phyloP scores from a whole-genome alignment of 2,797 vertebrate genomes.

The Furcifer pardalis region DNA sequence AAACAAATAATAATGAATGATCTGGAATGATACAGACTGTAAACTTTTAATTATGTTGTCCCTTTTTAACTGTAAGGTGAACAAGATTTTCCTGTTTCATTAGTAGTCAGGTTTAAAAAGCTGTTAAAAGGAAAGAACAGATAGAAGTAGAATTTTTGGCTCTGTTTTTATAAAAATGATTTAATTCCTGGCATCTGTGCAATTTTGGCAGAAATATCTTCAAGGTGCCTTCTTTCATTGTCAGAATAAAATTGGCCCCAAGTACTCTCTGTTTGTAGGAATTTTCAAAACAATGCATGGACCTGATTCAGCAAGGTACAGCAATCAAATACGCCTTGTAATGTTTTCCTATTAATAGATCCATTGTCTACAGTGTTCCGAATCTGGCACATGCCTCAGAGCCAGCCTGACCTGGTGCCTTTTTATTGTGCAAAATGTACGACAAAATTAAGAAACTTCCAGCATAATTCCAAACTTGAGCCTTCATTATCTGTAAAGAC shows the following conservation, averaged over 20 bases:
- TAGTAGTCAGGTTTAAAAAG: neutral
- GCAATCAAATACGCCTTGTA: slow-evolving; percentile 21
- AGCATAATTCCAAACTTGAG: slow-evolving; percentile 35
- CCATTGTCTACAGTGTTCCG: slow-evolving; percentile 8
- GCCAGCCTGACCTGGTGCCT: slow-evolving; percentile 28
- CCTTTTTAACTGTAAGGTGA: too few relatives aligned
- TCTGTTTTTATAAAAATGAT: slow-evolving; percentile 9
- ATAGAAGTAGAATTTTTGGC: neutral
- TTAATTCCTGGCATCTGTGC: slow-evolving; percentile 35
- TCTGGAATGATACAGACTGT: neutral
- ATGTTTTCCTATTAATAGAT: slow-evolving; percentile 31
- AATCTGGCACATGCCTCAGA: slow-evolving; percentile 31
- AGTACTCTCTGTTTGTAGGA: slow-evolving; percentile 34
- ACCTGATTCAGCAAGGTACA: slow-evolving; percentile 38
- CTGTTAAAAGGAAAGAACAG: slow-evolving; percentile 15
- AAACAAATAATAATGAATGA: slow-evolving; percentile 7
- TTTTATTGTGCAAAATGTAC: slow-evolving; percentile 48
- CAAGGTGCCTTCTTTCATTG: slow-evolving; percentile 13
- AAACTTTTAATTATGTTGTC: too few relatives aligned
- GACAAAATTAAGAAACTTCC: slow-evolving; percentile 49
- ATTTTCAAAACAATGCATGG: slow-evolving; percentile 31
- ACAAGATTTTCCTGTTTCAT: too few relatives aligned
- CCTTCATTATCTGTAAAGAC: slow-evolving; percentile 57
- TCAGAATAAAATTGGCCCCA: slow-evolving; percentile 21
- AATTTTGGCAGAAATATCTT: slow-evolving; percentile 4